Evolutionary conservation across 1,140 invertebrate genomes (phyloP).

Genomic region (Mizuhopecten yessoensis): DNA sequence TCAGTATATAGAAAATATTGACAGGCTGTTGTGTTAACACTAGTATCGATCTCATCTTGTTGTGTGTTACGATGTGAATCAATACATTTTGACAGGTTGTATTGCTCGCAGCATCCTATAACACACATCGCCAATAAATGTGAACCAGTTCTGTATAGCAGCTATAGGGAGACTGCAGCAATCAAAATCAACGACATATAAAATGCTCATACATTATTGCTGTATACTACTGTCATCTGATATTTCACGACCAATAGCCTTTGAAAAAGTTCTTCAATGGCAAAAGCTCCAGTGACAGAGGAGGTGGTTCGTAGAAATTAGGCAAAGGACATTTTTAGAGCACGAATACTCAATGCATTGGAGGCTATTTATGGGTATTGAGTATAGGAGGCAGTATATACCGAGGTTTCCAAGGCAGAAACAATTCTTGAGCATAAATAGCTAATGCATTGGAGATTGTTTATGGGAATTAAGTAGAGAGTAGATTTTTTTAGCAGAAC

Average conservation of each 20-base stretch:
- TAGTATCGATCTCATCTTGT: background rate
- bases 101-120: slow-evolving; percentile 22
- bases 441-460: no score
- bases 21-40: background rate
- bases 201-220: background rate
- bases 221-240: background rate
- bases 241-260: background rate
- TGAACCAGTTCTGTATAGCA: background rate
- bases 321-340: no score
- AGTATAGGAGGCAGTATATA: no score
- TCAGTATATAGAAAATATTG: slow-evolving; percentile 24
- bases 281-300: no score
- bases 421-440: no score
- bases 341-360: no score
- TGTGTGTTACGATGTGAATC: background rate
- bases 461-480: no score
- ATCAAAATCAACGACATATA: background rate
- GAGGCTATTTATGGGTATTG: no score
- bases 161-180: background rate
- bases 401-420: no score
- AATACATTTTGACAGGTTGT: slow-evolving; percentile 28
- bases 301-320: no score
- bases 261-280: no score
- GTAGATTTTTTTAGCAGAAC: no score
- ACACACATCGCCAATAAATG: background rate